Conservation (phyloP, 2,797 vertebrate species). For the Sebastes matsubarae region DNA sequence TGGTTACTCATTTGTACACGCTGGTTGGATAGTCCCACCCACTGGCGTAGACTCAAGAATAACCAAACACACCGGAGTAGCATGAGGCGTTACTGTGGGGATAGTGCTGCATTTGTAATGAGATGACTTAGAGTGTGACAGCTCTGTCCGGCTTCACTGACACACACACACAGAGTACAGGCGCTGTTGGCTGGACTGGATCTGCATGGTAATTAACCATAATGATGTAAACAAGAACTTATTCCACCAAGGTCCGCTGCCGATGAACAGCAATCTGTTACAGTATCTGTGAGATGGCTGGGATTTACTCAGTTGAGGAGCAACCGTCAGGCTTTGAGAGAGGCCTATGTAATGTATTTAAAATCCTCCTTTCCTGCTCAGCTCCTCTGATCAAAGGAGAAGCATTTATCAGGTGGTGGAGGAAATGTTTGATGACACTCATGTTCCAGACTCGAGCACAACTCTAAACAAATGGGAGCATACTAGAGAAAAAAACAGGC, state of each 20-base stretch:
- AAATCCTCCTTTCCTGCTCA: slow-evolving; percentile 30
- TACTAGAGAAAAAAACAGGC: slow-evolving; percentile 44
- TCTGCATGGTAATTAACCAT: slow-evolving; percentile 79
- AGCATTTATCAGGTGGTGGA: slow-evolving; percentile 47
- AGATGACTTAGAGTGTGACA: slow-evolving; percentile 52
- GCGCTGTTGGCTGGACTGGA: slow-evolving; percentile 56
- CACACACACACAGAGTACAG: slow-evolving; percentile 2
- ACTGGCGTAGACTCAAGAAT: slow-evolving; percentile 17
- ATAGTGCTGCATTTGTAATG: slow-evolving; percentile 54
- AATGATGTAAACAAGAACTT: slow-evolving; percentile 83
- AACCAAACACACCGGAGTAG: slow-evolving; percentile 29
- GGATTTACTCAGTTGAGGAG: slow-evolving; percentile 45
- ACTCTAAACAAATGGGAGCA: slow-evolving; percentile 43
- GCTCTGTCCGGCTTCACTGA: slow-evolving; percentile 45
- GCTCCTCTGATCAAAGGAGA: slow-evolving; percentile 55
- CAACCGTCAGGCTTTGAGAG: slow-evolving; percentile 28
- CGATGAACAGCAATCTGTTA: slow-evolving; percentile 76
- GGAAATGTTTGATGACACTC: slow-evolving; percentile 53
- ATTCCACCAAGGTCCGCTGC: slow-evolving; percentile 62
- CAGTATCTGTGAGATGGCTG: slow-evolving; percentile 64
- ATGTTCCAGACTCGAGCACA: slow-evolving; percentile 31
- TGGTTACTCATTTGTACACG: slow-evolving; percentile 30
- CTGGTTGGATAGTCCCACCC: slow-evolving; percentile 19
- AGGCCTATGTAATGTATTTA: slow-evolving; percentile 34
- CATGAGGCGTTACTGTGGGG: slow-evolving; percentile 25